Percentiles rank a stretch among this genome's conserved stretches.
phyloP scores from a whole-genome alignment of 1,140 invertebrate species.

The Dendroctonus valens region DNA sequence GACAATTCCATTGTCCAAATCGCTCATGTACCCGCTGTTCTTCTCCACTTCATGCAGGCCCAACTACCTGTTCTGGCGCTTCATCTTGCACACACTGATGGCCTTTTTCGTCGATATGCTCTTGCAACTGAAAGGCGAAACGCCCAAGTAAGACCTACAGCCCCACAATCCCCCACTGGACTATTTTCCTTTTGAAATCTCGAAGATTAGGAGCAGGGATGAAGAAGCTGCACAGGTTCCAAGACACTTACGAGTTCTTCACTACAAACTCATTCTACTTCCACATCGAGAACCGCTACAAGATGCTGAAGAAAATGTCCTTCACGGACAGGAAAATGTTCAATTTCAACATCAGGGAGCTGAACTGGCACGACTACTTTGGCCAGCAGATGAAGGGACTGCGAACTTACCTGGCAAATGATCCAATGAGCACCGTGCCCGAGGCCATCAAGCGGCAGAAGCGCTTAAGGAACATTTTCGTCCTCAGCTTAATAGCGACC shows the following conservation, averaged over 20 bases:
- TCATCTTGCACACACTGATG: conserved; percentile 59
- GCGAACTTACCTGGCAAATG: conserved; percentile 60
- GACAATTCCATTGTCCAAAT: conserved; percentile 13
- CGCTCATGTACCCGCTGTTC: conserved; percentile 35
- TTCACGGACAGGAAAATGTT: conserved; percentile 60
- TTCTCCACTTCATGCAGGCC: conserved; percentile 32
- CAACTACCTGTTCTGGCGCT: conserved; percentile 48
- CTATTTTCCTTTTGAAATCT: too few relatives aligned
- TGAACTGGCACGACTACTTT: conserved; percentile 64
- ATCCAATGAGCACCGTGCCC: conserved; percentile 54
- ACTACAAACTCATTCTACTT: conserved; percentile 70
- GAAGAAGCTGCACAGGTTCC: conserved; percentile 69
- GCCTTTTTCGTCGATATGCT: conserved; percentile 58
- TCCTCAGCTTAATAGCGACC: conserved; percentile 9
- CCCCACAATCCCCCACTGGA: too few relatives aligned
- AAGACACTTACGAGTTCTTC: conserved; percentile 69
- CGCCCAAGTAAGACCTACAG: conserved; percentile 55
- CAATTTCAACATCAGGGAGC: conserved; percentile 56
- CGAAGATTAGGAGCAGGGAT: conserved; percentile 48
- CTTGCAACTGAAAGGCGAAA: conserved; percentile 55
- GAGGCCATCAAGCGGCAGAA: conserved; percentile 33
- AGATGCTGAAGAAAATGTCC: conserved; percentile 61
- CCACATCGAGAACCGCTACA: conserved; percentile 62
- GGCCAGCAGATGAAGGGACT: conserved; percentile 58
- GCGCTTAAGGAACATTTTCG: conserved; percentile 9